phyloP scores from a whole-genome alignment of 2,113 vertebrate genomes.

The Perognathus longimembris region DNA sequence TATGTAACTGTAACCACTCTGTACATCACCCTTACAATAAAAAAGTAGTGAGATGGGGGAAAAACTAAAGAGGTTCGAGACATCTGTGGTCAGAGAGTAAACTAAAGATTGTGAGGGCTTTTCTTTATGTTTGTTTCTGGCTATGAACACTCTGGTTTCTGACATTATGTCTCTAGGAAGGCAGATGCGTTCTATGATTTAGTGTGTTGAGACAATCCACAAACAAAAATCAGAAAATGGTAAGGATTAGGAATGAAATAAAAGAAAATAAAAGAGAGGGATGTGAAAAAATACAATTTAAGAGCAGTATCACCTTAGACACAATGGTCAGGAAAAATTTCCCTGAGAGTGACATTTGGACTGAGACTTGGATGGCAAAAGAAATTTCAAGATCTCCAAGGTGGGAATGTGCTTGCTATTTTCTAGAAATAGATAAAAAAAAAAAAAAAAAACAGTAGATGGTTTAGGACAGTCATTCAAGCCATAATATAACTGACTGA shows the following conservation, averaged over 20 bases:
- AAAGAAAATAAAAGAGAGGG: conserved; percentile 32
- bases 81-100: not conserved
- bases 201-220: not conserved
- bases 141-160: not conserved
- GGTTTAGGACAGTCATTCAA: not conserved
- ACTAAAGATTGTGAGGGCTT: not conserved
- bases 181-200: not conserved
- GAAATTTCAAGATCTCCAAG: not conserved
- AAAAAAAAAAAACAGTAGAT: conserved; percentile 30
- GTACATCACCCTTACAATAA: no score
- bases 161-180: not conserved
- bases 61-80: not conserved
- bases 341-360: not conserved
- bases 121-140: fast-evolving
- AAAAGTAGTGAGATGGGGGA: no score
- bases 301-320: not conserved
- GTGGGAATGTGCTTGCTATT: not conserved
- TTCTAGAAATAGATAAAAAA: conserved; percentile 45
- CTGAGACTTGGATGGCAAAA: not conserved
- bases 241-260: conserved; percentile 24
- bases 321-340: not conserved
- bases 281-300: not conserved
- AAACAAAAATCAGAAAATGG: conserved; percentile 15
- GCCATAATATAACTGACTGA: not conserved
- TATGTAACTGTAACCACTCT: no score